A percentile compares a stretch with the other conserved stretches of the same genome.
These are phyloP conservation scores for Xenopus borealis DNA, from an alignment of 2,113 vertebrate genomes.

Conservation along the genomic window DNA sequence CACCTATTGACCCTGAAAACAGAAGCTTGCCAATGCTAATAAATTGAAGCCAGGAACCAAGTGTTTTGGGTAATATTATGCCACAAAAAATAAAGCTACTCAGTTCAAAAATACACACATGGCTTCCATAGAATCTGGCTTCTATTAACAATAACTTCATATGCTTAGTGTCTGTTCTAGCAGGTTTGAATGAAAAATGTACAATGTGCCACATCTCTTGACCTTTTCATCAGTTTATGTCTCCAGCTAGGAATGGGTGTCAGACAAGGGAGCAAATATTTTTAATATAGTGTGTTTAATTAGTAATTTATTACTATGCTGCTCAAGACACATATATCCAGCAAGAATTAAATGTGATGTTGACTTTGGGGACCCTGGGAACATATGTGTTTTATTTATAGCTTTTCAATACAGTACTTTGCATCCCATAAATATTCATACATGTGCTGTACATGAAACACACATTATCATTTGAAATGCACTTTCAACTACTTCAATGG, in stretches of 20 bases:
- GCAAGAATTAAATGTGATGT: neutral
- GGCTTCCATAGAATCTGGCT: conserved; percentile 58
- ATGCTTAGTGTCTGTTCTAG: conserved; percentile 57
- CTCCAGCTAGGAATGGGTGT: conserved; percentile 61
- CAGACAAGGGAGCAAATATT: conserved; percentile 53
- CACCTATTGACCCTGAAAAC: too few relatives aligned
- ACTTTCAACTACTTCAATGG: conserved; percentile 51
- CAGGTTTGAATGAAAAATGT: conserved; percentile 67
- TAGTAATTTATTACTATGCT: conserved; percentile 47
- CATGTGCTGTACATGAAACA: conserved; percentile 61
- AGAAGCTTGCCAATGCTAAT: too few relatives aligned
- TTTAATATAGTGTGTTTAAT: conserved; percentile 46
- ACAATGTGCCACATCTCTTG: conserved; percentile 66
- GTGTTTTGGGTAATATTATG: conserved; percentile 46
- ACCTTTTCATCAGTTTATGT: conserved; percentile 64
- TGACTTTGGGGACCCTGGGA: conserved; percentile 30
- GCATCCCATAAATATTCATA: conserved; percentile 65
- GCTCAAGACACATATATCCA: conserved; percentile 20
- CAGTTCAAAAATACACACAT: conserved; percentile 64
- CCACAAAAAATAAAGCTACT: conserved; percentile 53
- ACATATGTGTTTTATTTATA: conserved; percentile 22
- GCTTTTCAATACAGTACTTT: conserved; percentile 52
- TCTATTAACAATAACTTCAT: conserved; percentile 61
- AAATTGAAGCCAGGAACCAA: too few relatives aligned
- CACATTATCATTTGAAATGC: conserved; percentile 62